Evolutionary conservation across 2,888 invertebrate genomes (phyloP).

Genomic region (Drosophila falleni): DNA sequence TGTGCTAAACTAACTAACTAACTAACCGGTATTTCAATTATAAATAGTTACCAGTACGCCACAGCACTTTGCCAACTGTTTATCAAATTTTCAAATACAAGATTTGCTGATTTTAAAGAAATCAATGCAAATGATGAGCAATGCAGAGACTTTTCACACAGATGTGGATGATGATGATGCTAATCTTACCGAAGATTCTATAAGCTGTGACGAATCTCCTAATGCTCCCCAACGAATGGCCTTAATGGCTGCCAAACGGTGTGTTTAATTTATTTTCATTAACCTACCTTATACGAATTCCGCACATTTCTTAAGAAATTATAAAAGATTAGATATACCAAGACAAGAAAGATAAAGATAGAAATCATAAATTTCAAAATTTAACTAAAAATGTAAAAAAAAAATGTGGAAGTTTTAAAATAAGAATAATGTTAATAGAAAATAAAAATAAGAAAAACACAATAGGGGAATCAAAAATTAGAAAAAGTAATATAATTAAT

Average conservation of each 20-base stretch:
- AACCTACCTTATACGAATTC: too few species aligned
- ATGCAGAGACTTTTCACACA: constrained; percentile 13
- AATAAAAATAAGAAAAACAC: too few species aligned
- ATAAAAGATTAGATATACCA: too few species aligned
- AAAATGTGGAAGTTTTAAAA: too few species aligned
- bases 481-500: too few species aligned
- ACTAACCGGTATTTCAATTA: neutral
- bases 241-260: constrained; percentile 80
- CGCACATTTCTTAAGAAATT: neutral
- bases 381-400: too few species aligned
- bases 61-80: constrained; percentile 62
- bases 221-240: constrained; percentile 72
- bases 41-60: constrained; percentile 58
- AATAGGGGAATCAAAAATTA: too few species aligned
- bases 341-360: too few species aligned
- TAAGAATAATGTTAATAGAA: too few species aligned
- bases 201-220: constrained; percentile 5
- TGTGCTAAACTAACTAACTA: constrained; percentile 11
- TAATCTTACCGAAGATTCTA: neutral
- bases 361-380: neutral
- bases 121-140: constrained; percentile 74
- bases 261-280: constrained; percentile 1
- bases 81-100: constrained; percentile 90
- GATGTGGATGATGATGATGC: neutral
- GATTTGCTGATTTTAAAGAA: constrained; percentile 88